A percentile compares a stretch with the other conserved stretches of the same genome.
Evolutionary conservation across 2,113 vertebrate species (phyloP).

Genomic region (Pomatostomus ruficeps): DNA sequence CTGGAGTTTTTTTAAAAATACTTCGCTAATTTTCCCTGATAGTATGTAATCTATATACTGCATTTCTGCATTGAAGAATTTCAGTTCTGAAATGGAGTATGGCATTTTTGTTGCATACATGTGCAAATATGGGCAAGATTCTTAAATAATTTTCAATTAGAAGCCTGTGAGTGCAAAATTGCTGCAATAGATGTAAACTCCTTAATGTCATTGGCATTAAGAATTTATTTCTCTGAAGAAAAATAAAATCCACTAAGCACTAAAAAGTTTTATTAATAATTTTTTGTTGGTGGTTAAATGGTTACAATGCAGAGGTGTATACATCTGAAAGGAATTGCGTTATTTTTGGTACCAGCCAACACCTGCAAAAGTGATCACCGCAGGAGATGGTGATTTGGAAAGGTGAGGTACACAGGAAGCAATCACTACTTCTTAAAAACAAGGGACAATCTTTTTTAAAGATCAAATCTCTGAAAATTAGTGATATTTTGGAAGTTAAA

Average conservation of each 20-base stretch:
- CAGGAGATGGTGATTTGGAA: background rate
- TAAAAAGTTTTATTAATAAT: background rate
- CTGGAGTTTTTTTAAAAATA: accelerated
- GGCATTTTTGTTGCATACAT: background rate
- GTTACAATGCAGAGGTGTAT: background rate
- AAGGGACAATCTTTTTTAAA: background rate
- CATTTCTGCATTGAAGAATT: background rate
- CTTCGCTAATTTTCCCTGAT: background rate
- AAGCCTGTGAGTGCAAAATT: background rate
- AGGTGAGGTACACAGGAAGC: background rate
- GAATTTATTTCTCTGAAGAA: background rate
- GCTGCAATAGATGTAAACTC: background rate
- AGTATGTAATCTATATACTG: background rate
- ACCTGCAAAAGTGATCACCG: background rate
- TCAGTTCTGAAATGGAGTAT: background rate
- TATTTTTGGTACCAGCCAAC: background rate
- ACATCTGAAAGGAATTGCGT: background rate
- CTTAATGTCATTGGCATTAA: background rate
- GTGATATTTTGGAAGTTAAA: background rate
- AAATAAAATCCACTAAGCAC: background rate
- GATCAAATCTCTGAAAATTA: background rate
- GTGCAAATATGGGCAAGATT: background rate
- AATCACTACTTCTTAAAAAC: background rate
- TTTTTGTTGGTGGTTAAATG: background rate
- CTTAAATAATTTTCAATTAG: background rate